Percentiles rank a stretch among this genome's conserved stretches.
phyloP scores from a whole-genome alignment of 2,113 vertebrate species.

The Mastomys coucha region DNA sequence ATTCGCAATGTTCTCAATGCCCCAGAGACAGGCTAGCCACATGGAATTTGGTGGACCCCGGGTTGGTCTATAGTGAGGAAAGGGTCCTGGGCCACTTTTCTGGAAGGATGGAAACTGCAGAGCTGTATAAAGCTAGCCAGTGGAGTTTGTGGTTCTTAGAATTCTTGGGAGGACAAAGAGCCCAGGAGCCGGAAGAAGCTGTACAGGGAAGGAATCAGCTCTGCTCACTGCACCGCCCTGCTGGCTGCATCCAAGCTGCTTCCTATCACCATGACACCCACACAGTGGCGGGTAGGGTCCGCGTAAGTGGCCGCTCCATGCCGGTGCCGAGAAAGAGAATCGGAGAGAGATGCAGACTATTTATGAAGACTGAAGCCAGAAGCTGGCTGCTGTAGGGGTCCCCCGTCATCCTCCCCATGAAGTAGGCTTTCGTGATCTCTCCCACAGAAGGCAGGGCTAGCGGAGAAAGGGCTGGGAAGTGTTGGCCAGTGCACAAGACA shows the following conservation, averaged over 20 bases:
- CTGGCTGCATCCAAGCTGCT: slow-evolving; percentile 86
- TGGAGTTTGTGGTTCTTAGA: too few species aligned
- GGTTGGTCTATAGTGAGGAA: too few species aligned
- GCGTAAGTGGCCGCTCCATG: neutral
- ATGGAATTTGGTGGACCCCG: too few species aligned
- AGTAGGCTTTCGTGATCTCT: neutral
- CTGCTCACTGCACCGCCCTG: slow-evolving; percentile 78
- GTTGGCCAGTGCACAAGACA: neutral
- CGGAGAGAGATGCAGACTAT: neutral
- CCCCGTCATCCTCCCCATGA: neutral
- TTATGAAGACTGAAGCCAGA: neutral
- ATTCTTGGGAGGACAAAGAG: too few species aligned
- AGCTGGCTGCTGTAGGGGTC: too few species aligned
- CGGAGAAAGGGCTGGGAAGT: accelerated
- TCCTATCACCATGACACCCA: slow-evolving; percentile 94
- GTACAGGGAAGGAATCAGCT: too few species aligned
- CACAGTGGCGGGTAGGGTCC: slow-evolving; percentile 83
- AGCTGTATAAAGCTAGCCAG: too few species aligned
- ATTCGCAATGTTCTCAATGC: too few species aligned
- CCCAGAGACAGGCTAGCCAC: too few species aligned
- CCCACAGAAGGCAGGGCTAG: neutral
- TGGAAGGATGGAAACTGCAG: too few species aligned
- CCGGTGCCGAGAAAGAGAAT: neutral
- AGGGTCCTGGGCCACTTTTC: too few species aligned
- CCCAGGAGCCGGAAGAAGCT: too few species aligned